These are phyloP conservation scores for Daboia siamensis DNA, from an alignment of 2,113 vertebrate species.

Conservation along the genomic window DNA sequence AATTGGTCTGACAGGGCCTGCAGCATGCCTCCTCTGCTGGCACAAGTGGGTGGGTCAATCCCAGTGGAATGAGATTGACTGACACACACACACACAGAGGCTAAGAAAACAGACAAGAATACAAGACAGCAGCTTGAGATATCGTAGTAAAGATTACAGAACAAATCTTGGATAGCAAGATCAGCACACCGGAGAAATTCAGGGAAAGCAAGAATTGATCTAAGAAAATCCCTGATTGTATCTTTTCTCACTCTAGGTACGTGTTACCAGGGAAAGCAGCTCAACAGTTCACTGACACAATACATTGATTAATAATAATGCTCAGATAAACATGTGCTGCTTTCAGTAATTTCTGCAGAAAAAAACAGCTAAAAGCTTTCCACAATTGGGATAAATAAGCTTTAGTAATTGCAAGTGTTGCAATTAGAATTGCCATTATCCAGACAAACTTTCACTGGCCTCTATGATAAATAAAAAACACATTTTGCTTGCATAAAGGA, in stretches of 20 bases:
- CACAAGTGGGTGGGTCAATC: background rate
- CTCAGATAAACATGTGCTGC: background rate
- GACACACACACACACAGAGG: background rate
- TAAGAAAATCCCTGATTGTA: background rate
- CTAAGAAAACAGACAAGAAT: background rate
- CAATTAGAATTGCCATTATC: background rate
- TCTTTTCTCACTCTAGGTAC: background rate
- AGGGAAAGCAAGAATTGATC: background rate
- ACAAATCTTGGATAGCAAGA: background rate
- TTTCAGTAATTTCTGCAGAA: background rate
- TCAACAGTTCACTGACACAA: slow-evolving; percentile 1
- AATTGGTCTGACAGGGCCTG: background rate
- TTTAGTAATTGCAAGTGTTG: background rate
- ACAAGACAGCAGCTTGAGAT: background rate
- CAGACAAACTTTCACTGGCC: background rate
- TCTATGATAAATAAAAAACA: background rate
- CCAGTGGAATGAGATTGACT: background rate
- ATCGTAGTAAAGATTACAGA: background rate
- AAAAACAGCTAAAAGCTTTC: background rate
- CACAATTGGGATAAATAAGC: background rate
- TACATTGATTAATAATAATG: slow-evolving; percentile 8
- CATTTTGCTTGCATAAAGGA: background rate
- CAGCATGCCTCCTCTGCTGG: background rate
- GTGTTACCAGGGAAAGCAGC: background rate
- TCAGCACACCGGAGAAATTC: background rate